Evolutionary conservation across 1,140 invertebrate genomes (phyloP), one percentile per base, ranked within the genome.

Genomic region (Ruditapes philippinarum): DNA sequence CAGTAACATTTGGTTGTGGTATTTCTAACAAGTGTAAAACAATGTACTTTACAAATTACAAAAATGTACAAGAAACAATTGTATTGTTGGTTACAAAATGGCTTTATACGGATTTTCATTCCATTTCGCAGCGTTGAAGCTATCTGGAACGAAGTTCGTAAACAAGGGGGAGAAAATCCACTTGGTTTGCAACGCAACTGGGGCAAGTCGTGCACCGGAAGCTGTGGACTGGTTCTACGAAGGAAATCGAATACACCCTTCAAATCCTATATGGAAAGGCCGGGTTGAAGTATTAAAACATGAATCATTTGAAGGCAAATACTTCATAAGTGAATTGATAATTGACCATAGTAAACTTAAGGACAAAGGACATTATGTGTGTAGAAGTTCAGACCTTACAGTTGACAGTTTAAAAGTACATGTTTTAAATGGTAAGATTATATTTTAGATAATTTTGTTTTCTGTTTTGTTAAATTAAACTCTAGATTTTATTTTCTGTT

Each of bases 301-400:
- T 17, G 54, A 68, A 79, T 74, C 82, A 74, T 83, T 86, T 17
- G 74, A 89, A 19, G 89, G 83, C 33, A 89, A 89, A 17, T 91
- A 91, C 25, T 89, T 90, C 36, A 90, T 90, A 36, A 93, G 92
- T 89, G 70, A 87, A 51, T 60, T 93, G 42, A 88, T 90, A 14
- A 88, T 93, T 73, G 89, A 91, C 31, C 81, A 80, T 42, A 90
- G 88, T 70, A 73, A 54, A 22, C 33, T 90, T 31, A 38, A 65
- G n/a, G 92, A 93, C 62, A 78, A 68, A 14, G 92, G 92, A 14
- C 57, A 74, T 28, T 93, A 93, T 90, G 89, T 93, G n/a, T 93
- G 92, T 83, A 81, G 91, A 82, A 93, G 91, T 81, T 90, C 92
- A 9, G 91, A 92, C 49, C 28, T 88, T 22, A 57, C 89, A 40